Percentiles rank a stretch among this genome's conserved stretches.
Evolutionary conservation across 2,888 invertebrate species (phyloP).

Genomic region (Acronicta leporina): DNA sequence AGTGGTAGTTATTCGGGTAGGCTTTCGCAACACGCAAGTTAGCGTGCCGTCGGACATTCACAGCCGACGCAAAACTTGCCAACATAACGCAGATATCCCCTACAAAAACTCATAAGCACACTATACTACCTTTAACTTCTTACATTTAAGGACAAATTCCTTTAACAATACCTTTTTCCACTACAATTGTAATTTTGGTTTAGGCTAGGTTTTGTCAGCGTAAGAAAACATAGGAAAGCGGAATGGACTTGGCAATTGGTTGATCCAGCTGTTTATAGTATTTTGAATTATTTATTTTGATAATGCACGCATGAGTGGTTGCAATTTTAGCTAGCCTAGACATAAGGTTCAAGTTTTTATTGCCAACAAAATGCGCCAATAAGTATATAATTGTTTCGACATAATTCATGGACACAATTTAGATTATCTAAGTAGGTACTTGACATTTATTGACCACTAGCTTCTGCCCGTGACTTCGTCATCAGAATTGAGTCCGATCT

Average conservation of each 20-base stretch:
- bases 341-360: constrained; percentile 8
- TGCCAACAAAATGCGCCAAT: background rate
- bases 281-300: constrained; percentile 63
- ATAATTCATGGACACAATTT: too few relatives aligned
- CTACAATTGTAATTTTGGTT: constrained; percentile 42
- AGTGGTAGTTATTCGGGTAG: constrained; percentile 65
- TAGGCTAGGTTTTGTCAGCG: constrained; percentile 50
- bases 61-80: constrained; percentile 67
- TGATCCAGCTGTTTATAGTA: constrained; percentile 62
- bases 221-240: constrained; percentile 63
- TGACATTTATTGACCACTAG: too few relatives aligned
- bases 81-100: constrained; percentile 69
- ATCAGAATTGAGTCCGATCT: too few relatives aligned
- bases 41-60: constrained; percentile 81
- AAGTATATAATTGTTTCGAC: too few relatives aligned
- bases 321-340: constrained; percentile 35
- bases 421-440: too few relatives aligned
- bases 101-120: constrained; percentile 69
- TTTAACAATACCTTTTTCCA: constrained; percentile 31
- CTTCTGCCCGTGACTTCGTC: too few relatives aligned
- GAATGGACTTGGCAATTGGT: constrained; percentile 65
- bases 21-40: constrained; percentile 76
- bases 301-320: constrained; percentile 58
- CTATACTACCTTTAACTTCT: constrained; percentile 59
- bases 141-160: constrained; percentile 55